These are phyloP conservation scores for Ginglymostoma cirratum DNA, from an alignment of 2,113 vertebrate species.

Conservation along the genomic window DNA sequence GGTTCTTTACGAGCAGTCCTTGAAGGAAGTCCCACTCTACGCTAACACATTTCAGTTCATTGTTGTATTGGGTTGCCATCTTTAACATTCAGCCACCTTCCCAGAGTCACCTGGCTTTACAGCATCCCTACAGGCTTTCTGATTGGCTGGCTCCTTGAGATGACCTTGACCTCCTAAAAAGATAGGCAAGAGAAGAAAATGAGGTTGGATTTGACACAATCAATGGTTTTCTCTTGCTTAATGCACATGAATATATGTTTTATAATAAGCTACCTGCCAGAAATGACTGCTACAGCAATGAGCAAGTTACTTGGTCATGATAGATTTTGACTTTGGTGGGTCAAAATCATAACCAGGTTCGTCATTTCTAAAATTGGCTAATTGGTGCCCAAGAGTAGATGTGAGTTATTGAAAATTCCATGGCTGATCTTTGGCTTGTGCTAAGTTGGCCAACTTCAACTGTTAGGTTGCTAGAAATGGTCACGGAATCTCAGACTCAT, in stretches of 20 bases:
- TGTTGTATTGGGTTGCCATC: slow-evolving; percentile 74
- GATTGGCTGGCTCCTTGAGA: slow-evolving; percentile 53
- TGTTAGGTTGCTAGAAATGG: background rate
- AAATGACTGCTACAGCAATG: background rate
- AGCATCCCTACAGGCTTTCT: slow-evolving; percentile 54
- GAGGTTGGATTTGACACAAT: slow-evolving; percentile 32
- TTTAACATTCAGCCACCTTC: slow-evolving; percentile 43
- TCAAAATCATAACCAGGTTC: background rate
- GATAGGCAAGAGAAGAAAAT: slow-evolving; percentile 28
- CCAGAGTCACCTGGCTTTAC: slow-evolving; percentile 42
- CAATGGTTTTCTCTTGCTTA: background rate
- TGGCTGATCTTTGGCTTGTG: background rate
- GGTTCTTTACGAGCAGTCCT: slow-evolving; percentile 73
- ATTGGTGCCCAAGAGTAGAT: background rate
- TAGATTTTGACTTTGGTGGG: background rate
- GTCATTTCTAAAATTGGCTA: background rate
- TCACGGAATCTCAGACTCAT: background rate
- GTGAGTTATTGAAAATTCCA: background rate
- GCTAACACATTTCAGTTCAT: slow-evolving; percentile 71
- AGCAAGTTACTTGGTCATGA: background rate
- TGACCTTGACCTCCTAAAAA: slow-evolving; percentile 51
- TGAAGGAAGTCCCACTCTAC: slow-evolving; percentile 83
- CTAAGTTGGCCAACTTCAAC: background rate
- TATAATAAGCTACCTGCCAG: background rate
- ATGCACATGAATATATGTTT: no score